Conservation (phyloP, 2,797 vertebrate species). For the Crenichthys baileyi region DNA sequence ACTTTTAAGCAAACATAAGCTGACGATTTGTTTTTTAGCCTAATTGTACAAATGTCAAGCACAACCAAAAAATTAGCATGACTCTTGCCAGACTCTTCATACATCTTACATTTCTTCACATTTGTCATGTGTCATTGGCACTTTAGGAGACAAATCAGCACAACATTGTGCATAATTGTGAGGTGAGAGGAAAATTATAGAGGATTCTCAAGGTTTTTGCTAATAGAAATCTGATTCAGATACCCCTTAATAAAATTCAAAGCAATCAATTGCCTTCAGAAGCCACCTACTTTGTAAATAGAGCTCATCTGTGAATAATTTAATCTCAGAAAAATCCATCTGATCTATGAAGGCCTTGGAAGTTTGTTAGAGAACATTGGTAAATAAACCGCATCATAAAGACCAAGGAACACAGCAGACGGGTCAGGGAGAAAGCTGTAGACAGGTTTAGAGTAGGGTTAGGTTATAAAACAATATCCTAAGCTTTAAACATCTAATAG, state of each 20-base stretch:
- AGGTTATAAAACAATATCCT: background rate
- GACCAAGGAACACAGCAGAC: background rate
- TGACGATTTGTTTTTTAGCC: background rate
- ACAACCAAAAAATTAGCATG: slow-evolving; percentile 20
- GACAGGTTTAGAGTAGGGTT: background rate
- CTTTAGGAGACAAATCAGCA: background rate
- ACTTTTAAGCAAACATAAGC: slow-evolving; percentile 19
- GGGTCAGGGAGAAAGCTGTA: background rate
- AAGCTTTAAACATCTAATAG: background rate
- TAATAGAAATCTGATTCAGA: background rate
- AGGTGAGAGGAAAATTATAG: background rate
- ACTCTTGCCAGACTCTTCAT: background rate
- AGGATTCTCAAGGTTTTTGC: background rate
- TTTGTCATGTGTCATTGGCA: background rate
- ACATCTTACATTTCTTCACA: background rate
- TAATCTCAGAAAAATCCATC: background rate
- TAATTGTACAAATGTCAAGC: background rate
- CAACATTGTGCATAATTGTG: background rate
- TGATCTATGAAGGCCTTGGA: background rate
- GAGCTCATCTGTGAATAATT: background rate
- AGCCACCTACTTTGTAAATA: background rate
- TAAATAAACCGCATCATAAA: background rate
- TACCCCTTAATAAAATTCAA: too few relatives aligned
- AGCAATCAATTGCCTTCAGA: background rate
- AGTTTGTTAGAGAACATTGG: background rate